Base-by-base conservation (phyloP, 1,140 invertebrate genomes). In the Zaprionus lachaisei region DNA sequence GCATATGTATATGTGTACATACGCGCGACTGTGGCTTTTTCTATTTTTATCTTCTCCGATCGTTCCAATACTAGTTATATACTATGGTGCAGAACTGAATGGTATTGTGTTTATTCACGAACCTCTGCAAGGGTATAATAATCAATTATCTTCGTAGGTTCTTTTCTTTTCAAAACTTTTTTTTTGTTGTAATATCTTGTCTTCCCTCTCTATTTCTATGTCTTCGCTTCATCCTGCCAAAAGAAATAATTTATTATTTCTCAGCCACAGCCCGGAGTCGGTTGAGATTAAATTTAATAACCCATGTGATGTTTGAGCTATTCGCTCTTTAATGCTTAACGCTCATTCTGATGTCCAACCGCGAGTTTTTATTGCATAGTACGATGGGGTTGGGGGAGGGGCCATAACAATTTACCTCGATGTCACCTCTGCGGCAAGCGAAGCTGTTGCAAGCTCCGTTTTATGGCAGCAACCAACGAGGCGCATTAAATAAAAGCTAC, bases 271-370 rank as follows among this genome's bases (percentile, higher is more conserved):
- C 1, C 24, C 54, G 7, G 54, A 38, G 38, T 54, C 64, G 63
- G 31, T 72, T 79, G 72, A 62, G 77, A 77, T 86, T 83, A 83
- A 77, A 77, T 83, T 86, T 80, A 80, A 87, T 80, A 87, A 71
- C 57, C 83, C 80, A 77, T 83, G 55, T 73, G 77, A 68, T 83
- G 77, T 66, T 77, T 62, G 77, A 80, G 72, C 83, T 87, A 85
- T 85, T 83, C 58, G 56, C 34, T 31, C 65, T 69, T 72, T 86
- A 70, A 79, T 72, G 72, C 44, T 15, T 17, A n/a, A 15, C 56
- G 47, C 44, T 61, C 67, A 61, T 55, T 41, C 47, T 69, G 58
- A 68, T 74, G 49, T 38, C 20, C 37, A 6, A 82, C 71, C 83
- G 63, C 79, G 55, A 86, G 57, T 83, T 62, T 75, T 80, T 78